Evolutionary conservation across 2,113 vertebrate genomes (phyloP).

Genomic region (Thunnus maccoyii): DNA sequence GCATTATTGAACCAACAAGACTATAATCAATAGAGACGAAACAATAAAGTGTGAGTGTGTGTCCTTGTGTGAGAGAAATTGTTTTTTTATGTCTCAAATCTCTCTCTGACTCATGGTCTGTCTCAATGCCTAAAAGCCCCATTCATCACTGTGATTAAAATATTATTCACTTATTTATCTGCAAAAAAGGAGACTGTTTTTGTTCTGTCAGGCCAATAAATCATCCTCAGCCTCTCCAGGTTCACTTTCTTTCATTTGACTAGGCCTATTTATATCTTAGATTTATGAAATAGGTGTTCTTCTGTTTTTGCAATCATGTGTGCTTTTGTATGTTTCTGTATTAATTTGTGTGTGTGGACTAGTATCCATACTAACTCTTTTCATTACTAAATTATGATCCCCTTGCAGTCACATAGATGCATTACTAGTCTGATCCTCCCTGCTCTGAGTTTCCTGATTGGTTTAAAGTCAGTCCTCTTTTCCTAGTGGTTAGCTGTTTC

Average conservation of each 20-base stretch:
- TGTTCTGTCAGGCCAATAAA: slow-evolving; percentile 54
- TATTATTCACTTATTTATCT: slow-evolving; percentile 50
- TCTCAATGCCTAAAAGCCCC: slow-evolving; percentile 63
- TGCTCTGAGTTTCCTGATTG: slow-evolving; percentile 28
- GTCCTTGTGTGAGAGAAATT: slow-evolving; percentile 17
- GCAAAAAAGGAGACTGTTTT: slow-evolving; percentile 38
- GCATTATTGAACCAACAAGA: slow-evolving; percentile 66
- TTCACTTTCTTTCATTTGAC: slow-evolving; percentile 38
- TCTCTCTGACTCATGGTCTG: slow-evolving; percentile 45
- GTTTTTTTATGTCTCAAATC: slow-evolving; percentile 48
- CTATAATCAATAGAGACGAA: slow-evolving; percentile 62
- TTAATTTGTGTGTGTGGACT: slow-evolving; percentile 46
- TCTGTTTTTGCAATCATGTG: slow-evolving; percentile 16
- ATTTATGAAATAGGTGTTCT: slow-evolving; percentile 17
- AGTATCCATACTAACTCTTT: slow-evolving; percentile 37
- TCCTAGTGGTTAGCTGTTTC: slow-evolving; percentile 39
- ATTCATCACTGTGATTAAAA: slow-evolving; percentile 68
- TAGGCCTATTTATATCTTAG: slow-evolving; percentile 21
- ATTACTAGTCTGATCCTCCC: slow-evolving; percentile 26
- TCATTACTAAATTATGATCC: slow-evolving; percentile 29
- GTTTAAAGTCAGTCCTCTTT: slow-evolving; percentile 43
- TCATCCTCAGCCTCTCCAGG: slow-evolving; percentile 18
- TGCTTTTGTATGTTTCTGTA: slow-evolving; percentile 44
- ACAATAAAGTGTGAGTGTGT: slow-evolving; percentile 27
- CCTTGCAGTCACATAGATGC: slow-evolving; percentile 50